Evolutionary conservation across 2,797 vertebrate species (phyloP).

Genomic region (Sciaenops ocellatus): DNA sequence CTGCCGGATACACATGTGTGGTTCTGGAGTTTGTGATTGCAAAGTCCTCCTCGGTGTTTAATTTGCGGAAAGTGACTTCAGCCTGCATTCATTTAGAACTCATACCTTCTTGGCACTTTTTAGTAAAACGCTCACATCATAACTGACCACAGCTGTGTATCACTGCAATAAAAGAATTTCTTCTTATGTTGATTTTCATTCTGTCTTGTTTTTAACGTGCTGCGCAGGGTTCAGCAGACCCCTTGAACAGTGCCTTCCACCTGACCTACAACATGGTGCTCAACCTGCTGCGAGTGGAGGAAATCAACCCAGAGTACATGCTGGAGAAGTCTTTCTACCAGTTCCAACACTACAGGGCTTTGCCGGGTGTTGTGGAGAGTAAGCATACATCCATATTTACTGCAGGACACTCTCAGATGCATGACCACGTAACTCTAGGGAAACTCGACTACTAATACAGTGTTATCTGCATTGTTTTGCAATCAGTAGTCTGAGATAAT

Average conservation of each 20-base stretch:
- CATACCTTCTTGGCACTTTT: constrained; percentile 6
- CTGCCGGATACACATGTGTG: constrained; percentile 8
- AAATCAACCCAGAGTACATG: constrained; percentile 99
- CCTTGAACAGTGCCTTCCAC: constrained; percentile 96
- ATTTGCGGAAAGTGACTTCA: constrained; percentile 15
- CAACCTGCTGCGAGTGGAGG: constrained; percentile 96
- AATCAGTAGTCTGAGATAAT: too few species aligned
- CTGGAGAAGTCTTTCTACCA: constrained; percentile 98
- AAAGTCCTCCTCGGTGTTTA: constrained; percentile 23
- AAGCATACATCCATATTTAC: constrained; percentile 70
- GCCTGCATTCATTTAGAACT: constrained; percentile 22
- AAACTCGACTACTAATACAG: too few species aligned
- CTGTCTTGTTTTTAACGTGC: not conserved
- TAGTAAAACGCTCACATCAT: not conserved
- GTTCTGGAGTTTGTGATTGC: constrained; percentile 19
- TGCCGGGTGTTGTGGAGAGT: constrained; percentile 97
- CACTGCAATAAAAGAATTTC: not conserved
- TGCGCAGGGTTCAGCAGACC: constrained; percentile 93
- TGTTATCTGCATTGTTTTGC: not conserved
- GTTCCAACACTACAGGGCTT: constrained; percentile 97
- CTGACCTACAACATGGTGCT: constrained; percentile 99
- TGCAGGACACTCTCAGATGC: not conserved
- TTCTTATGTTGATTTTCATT: not conserved
- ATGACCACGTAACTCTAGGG: not conserved
- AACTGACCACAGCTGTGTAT: constrained; percentile 8